Conservation (phyloP, 2,888 invertebrate genomes). For the Patella pellucida region DNA sequence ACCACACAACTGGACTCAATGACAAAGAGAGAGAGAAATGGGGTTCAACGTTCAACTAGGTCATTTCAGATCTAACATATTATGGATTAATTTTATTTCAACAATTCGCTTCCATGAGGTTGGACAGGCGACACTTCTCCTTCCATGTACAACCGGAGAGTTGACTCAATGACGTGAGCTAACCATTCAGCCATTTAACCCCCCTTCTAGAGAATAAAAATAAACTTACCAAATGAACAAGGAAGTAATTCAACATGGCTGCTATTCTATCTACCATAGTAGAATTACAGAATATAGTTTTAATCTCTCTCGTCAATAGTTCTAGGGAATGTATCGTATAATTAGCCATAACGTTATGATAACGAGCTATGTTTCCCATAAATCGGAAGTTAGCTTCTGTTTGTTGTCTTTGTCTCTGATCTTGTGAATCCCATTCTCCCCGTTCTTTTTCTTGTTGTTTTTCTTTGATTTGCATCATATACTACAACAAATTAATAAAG, state of each 20-base stretch:
- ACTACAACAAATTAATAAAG: conserved; percentile 44
- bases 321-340: conserved; percentile 89
- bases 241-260: conserved; percentile 95
- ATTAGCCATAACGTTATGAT: conserved; percentile 91
- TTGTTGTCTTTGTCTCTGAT: conserved; percentile 81
- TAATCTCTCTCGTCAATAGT: conserved; percentile 63
- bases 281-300: conserved; percentile 86
- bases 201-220: not conserved
- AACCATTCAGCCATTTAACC: too few species aligned
- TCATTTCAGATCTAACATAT: too few species aligned
- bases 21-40: too few species aligned
- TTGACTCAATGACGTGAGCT: too few species aligned
- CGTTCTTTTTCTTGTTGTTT: conserved; percentile 80
- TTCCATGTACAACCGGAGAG: too few species aligned
- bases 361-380: conserved; percentile 85
- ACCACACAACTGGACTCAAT: too few species aligned
- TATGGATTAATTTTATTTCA: too few species aligned
- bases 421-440: conserved; percentile 82
- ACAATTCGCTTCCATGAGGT: too few species aligned
- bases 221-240: conserved; percentile 80
- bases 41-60: too few species aligned
- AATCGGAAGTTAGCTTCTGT: conserved; percentile 72
- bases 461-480: conserved; percentile 87
- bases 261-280: conserved; percentile 94
- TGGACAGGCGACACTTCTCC: too few species aligned